phyloP scores from a whole-genome alignment of 2,888 invertebrate genomes.

The Muscina levida region DNA sequence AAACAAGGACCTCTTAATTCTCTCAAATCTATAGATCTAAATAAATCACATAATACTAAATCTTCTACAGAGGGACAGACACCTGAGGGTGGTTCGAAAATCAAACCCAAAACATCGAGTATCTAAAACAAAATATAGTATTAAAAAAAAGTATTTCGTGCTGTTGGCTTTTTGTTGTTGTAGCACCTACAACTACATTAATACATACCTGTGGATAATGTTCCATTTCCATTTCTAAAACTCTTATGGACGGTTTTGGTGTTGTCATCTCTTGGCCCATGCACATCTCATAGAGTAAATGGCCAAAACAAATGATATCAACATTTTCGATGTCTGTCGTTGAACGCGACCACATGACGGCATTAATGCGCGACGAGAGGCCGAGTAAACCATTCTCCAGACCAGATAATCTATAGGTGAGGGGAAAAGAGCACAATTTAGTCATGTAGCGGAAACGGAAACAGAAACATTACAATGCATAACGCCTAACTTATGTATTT shows the following conservation, averaged over 20 bases:
- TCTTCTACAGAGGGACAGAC: constrained; percentile 89
- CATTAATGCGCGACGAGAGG: constrained; percentile 82
- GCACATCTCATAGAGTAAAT: constrained; percentile 95
- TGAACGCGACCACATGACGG: constrained; percentile 81
- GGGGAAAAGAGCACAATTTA: not conserved
- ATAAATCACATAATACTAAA: constrained; percentile 90
- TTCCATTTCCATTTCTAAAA: constrained; percentile 86
- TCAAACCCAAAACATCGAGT: constrained; percentile 87
- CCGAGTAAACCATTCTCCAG: constrained; percentile 92
- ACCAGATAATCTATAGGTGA: constrained; percentile 86
- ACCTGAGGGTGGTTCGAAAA: constrained; percentile 86
- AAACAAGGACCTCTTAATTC: constrained; percentile 92
- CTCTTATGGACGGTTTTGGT: constrained; percentile 87
- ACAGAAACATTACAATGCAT: constrained; percentile 1
- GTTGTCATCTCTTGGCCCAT: constrained; percentile 90
- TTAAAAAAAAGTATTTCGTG: too few species aligned
- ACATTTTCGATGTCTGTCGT: constrained; percentile 81
- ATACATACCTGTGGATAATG: constrained; percentile 87
- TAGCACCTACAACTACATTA: too few species aligned
- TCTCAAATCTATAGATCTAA: constrained; percentile 92
- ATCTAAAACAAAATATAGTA: constrained; percentile 82
- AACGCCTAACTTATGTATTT: not conserved
- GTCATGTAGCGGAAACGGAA: not conserved
- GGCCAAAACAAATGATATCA: constrained; percentile 88
- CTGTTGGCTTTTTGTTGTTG: too few species aligned